Evolutionary conservation across 2,888 invertebrate species (phyloP), one percentile per base, ranked within the genome.

Genomic region (Nasonovia ribisnigri): DNA sequence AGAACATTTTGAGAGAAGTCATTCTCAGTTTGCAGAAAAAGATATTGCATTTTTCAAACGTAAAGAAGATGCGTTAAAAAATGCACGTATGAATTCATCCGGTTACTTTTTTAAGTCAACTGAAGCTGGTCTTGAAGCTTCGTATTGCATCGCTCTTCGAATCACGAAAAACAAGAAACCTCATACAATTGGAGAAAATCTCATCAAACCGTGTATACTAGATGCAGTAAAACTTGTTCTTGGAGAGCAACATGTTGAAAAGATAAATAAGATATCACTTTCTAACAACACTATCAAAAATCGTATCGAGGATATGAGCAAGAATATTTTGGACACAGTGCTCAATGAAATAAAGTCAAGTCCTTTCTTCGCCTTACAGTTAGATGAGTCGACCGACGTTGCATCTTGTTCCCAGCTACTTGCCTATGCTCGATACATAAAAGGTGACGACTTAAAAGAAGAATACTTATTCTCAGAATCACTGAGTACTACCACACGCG

Each of bases 361-460:
- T 91, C 90, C 24, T 60, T 90, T 90, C 90, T 90, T 90, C 36
- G 60, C 90, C n/a, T 60, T 91, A 91, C 84, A 91, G 57, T 54
- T 91, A 91, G 91, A 91, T 91, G 48, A 91, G 91, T 91, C 91
- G 43, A 84, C 46, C 54, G 48, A 91, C 46, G 43, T 91, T 84
- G 91, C 84, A 91, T 91, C 91, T 91, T 77, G 77, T 91, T 84
- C 90, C 90, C 67, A 90, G 60, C 48, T 90, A 90, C 67, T 54
- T 90, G 90, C 20, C 77, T 90, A 90, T 91, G 91, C 48, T 84
- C 91, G 91, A 91, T 91, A 91, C 84, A 91, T 91, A 91, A 91
- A 86, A 48, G 36, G 77, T 5, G 57, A 91, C 48, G 86, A 91
- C 67, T n/a, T 91, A 57, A 91, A 84, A 57, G 91, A 91, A 91